Evolutionary conservation across 2,113 vertebrate species (phyloP).

Genomic region (Mormyrus lacerda): DNA sequence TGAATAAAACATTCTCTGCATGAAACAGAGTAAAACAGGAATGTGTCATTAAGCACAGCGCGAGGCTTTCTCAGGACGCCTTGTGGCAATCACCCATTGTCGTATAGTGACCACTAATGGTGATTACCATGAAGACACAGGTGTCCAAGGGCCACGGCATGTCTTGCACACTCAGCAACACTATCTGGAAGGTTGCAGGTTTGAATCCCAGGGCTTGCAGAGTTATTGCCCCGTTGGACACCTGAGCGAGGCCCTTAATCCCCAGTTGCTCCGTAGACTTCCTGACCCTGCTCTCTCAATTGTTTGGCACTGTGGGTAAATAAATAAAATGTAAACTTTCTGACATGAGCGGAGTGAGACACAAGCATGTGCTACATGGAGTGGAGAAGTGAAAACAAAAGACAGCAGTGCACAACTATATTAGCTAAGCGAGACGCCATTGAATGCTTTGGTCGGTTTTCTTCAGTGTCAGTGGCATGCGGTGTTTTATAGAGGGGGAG

Average conservation of each 20-base stretch:
- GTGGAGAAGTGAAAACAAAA: neutral
- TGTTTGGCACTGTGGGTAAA: neutral
- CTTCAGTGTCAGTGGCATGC: neutral
- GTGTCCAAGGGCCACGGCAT: neutral
- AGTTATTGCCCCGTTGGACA: neutral
- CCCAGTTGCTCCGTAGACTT: neutral
- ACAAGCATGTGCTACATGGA: neutral
- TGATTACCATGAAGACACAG: neutral
- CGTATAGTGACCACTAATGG: neutral
- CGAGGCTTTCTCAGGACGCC: neutral
- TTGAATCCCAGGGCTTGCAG: neutral
- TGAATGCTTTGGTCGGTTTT: neutral
- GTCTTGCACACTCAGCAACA: neutral
- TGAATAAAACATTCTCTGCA: neutral
- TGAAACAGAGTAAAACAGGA: neutral
- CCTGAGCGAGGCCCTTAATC: neutral
- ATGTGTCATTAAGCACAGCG: neutral
- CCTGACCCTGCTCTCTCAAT: neutral
- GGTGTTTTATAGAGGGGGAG: neutral
- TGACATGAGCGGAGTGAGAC: neutral
- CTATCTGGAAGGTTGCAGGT: neutral
- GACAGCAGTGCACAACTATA: neutral
- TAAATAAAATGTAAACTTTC: neutral
- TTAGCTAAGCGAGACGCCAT: neutral
- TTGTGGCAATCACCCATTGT: neutral